Percentiles rank a stretch among this genome's conserved stretches.
These are phyloP conservation scores for Euthynnus affinis DNA, from an alignment of 2,797 vertebrate genomes.

Conservation along the genomic window DNA sequence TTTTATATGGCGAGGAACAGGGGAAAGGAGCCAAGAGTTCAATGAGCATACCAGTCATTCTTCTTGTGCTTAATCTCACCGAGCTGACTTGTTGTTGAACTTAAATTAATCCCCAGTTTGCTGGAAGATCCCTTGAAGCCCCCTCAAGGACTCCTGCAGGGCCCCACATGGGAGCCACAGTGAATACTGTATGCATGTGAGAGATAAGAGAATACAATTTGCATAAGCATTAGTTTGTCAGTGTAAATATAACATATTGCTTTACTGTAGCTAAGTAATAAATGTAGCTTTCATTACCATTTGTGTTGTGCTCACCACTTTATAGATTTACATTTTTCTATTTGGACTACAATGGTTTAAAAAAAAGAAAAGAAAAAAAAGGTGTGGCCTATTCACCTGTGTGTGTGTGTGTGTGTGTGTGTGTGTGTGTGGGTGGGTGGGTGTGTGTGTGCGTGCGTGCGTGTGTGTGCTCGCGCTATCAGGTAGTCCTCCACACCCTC, in stretches of 20 bases:
- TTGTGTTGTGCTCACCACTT: background rate
- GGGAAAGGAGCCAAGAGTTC: conserved; percentile 41
- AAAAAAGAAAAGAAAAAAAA: background rate
- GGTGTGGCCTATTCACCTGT: conserved; percentile 48
- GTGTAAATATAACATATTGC: background rate
- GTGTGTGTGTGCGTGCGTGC: conserved; percentile 14
- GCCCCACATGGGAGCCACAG: conserved; percentile 51
- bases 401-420: conserved; percentile 7
- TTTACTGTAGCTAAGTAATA: background rate
- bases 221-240: conserved; percentile 9
- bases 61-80: conserved; percentile 34
- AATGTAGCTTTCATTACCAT: background rate
- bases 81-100: conserved; percentile 29
- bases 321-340: background rate
- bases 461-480: conserved; percentile 39
- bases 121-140: conserved; percentile 37
- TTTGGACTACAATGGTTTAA: background rate
- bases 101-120: conserved; percentile 36
- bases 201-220: conserved; percentile 24
- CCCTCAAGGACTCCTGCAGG: conserved; percentile 35
- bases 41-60: conserved; percentile 57
- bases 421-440: conserved; percentile 4
- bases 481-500: conserved; percentile 63
- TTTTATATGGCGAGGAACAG: conserved; percentile 33
- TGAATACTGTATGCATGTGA: conserved; percentile 20